Evolutionary conservation across 2,113 vertebrate species (phyloP), one percentile per base, ranked within the genome.

Genomic region (Callithrix jacchus): DNA sequence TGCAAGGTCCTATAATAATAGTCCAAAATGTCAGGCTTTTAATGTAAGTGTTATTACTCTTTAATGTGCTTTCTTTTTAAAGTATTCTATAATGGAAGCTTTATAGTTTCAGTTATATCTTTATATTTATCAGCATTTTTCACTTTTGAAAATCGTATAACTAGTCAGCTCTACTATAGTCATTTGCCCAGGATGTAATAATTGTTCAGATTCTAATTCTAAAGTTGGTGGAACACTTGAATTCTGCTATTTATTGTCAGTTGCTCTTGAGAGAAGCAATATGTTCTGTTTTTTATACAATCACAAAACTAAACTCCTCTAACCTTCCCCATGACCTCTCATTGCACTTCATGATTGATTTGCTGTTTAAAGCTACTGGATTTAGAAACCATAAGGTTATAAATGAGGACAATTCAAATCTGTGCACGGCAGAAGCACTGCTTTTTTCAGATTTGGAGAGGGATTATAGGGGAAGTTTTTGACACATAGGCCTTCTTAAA

Each of bases 61-160:
- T 89, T 97, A 64, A 54, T 80, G 58, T 35, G 5, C 20, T 77
- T 80, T 93, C 40, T 84, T 93, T 92, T 42, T 45, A 97, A 96
- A 93, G 18, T 37, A 95, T 58, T 86, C 42, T 64, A n/a, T 56
- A 94, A 81, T 86, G 37, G 11, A 90, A 96, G 4, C 52, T 96
- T 95, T 77, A 92, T 45, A 89, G 3, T 84, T 77, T 96, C 25
- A 64, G 5, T 95, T 88, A 25, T 71, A 54, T 92, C 96, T 92
- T 96, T 88, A 86, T 80, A 96, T 94, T 94, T 68, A 92, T 89
- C 61, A 76, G 32, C 40, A 94, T 77, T 97, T 97, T 97, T 80
- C 32, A 83, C 37, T 32, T 77, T 98, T 97, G 82, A 86, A 97
- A 97, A 88, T 89, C 93, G 45, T 91, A 61, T 74, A 95, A 89